Evolutionary conservation across 2,113 vertebrate species (phyloP), one percentile per base, ranked within the genome.

Genomic region (Bungarus multicinctus): DNA sequence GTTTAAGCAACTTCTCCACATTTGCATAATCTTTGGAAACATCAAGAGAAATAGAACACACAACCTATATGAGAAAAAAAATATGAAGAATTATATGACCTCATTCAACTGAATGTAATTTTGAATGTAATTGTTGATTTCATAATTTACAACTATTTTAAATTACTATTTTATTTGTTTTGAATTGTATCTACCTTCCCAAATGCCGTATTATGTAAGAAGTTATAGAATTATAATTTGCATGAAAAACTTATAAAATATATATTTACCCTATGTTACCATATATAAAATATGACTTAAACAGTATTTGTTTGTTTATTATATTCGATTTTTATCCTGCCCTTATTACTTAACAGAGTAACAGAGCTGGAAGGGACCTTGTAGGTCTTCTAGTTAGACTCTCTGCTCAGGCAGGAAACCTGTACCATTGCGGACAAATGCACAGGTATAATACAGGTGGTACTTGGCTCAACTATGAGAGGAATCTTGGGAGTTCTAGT

Each of bases 21-120:
- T 99, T 98, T 94, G 98, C 97, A 0, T 99, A 99, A 93, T 99
- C 98, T 97, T 99, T 99, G 43, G 99, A 99, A 16, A 99, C 98
- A 94, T 99, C 99, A 47, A 99, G 98, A 2, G 99, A 99, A 96
- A 99, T 99, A 96, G 98, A 99, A 0, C 99, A 98, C 81, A 99
- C 99, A 92, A 99, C 99, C 99, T 99, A 94, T 10, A 8, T 23
- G 85, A 90, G 34, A 95, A 93, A 91, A 47, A 53, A 95, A 93
- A 60, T 11, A 88, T 93, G 88, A 50, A 91, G 1, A 16, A 81
- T 95, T 92, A 8, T 64, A 90, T 54, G 9, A 89, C 6, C 30
- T 6, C 47, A 55, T 54, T 89, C 74, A 43, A 54, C 54, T 39
- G 60, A n/a, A n/a, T n/a, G 60, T 69, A n/a, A 69, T n/a, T 12